A percentile compares a stretch with the other conserved stretches of the same genome.
Evolutionary conservation across 1,140 invertebrate species (phyloP).

Genomic region (Cydia pomonella): DNA sequence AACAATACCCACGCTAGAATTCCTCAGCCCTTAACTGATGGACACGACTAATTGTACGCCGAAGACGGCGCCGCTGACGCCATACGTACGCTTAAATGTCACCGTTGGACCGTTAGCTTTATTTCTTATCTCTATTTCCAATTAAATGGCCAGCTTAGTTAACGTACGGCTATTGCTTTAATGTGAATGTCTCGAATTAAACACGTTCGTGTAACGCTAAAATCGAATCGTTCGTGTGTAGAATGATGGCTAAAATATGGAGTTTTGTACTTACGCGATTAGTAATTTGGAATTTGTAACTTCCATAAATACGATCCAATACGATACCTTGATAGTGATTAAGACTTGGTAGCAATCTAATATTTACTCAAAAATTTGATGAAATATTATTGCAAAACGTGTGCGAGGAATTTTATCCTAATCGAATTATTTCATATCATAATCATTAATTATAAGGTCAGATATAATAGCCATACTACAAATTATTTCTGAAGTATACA

Average conservation of each 20-base stretch:
- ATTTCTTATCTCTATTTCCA: slow-evolving; percentile 48
- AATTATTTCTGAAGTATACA: too few relatives aligned
- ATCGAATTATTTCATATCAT: too few relatives aligned
- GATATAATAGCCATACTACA: too few relatives aligned
- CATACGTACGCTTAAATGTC: slow-evolving; percentile 63
- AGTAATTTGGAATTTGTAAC: neutral
- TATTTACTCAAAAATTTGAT: neutral
- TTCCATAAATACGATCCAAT: neutral
- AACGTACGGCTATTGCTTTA: slow-evolving; percentile 14
- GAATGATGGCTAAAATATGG: slow-evolving; percentile 15
- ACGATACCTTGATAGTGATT: neutral
- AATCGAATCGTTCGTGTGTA: too few relatives aligned
- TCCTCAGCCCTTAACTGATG: slow-evolving; percentile 60
- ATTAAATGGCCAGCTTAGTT: slow-evolving; percentile 37
- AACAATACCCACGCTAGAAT: slow-evolving; percentile 28
- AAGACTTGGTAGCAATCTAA: neutral
- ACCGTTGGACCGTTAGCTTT: slow-evolving; percentile 44
- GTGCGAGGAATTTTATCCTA: too few relatives aligned
- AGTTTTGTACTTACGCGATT: neutral
- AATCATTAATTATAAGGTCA: too few relatives aligned
- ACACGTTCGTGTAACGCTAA: slow-evolving; percentile 17
- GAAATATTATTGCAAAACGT: too few relatives aligned
- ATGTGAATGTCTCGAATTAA: slow-evolving; percentile 30
- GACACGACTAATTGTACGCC: slow-evolving; percentile 67
- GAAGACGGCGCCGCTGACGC: slow-evolving; percentile 46